A percentile compares a stretch with the other conserved stretches of the same genome.
These are phyloP conservation scores for Bufo bufo DNA, from an alignment of 2,113 vertebrate genomes.

Conservation along the genomic window DNA sequence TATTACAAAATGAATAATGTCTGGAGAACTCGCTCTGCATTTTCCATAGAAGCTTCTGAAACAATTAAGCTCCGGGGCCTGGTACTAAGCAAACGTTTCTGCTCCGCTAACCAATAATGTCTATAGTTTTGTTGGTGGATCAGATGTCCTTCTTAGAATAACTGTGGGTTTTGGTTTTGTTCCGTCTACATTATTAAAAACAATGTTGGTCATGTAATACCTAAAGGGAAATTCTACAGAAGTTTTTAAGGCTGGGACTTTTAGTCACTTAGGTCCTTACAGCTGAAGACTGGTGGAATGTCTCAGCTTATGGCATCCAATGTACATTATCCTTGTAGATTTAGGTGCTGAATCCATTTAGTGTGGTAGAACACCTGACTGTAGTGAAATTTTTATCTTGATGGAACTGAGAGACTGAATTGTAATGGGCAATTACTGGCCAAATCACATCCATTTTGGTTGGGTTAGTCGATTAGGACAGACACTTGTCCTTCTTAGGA, in stretches of 20 bases:
- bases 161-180: conserved; percentile 49
- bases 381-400: not conserved
- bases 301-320: not conserved
- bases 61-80: conserved; percentile 70
- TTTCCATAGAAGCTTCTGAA: conserved; percentile 66
- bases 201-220: conserved; percentile 6
- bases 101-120: conserved; percentile 11
- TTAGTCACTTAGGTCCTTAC: not conserved
- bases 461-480: too few species aligned
- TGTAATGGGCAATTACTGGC: too few species aligned
- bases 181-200: conserved; percentile 23
- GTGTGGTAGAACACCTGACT: not conserved
- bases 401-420: not conserved
- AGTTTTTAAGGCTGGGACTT: not conserved
- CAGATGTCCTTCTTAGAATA: conserved; percentile 42
- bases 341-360: not conserved
- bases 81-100: conserved; percentile 47
- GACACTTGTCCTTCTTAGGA: too few species aligned
- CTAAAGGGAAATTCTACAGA: not conserved
- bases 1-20: conserved; percentile 71
- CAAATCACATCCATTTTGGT: too few species aligned
- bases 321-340: not conserved
- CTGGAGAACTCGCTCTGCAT: conserved; percentile 63
- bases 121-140: conserved; percentile 32
- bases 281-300: not conserved